Base-by-base conservation (phyloP, 64 coral and sea anemone species). In the Pocillopora damicornis region DNA sequence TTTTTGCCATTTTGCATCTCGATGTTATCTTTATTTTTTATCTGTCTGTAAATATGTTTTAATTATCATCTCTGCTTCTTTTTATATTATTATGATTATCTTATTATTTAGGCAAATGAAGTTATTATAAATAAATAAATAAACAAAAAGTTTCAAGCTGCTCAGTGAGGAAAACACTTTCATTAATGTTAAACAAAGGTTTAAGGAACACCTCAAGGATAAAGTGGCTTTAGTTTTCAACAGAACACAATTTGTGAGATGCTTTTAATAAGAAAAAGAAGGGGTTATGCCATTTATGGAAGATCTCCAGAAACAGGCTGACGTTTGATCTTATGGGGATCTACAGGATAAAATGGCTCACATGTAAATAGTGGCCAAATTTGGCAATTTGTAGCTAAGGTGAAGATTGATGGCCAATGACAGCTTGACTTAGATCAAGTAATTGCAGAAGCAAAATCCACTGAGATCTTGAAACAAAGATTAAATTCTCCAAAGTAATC, bases 71-170 rank as follows among this genome's bases (percentile, higher is more conserved):
- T n/a, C n/a, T n/a, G n/a, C n/a, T n/a, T n/a, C n/a, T n/a, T n/a
- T n/a, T n/a, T n/a, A n/a, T n/a, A n/a, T n/a, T n/a, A n/a, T n/a
- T n/a, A n/a, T n/a, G n/a, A n/a, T n/a, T n/a, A n/a, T n/a, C n/a
- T n/a, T n/a, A n/a, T n/a, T n/a, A n/a, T n/a, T n/a, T n/a, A n/a
- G n/a, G n/a, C n/a, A n/a, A n/a, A n/a, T n/a, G n/a, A n/a, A n/a
- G n/a, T n/a, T n/a, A n/a, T n/a, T n/a, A n/a, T n/a, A n/a, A n/a
- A n/a, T n/a, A n/a, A n/a, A n/a, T n/a, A n/a, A n/a, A n/a, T n/a
- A n/a, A n/a, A n/a, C n/a, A n/a, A n/a, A n/a, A 67, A 89, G 75
- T 15, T 89, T 79, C 78, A 89, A 79, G 20, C 42, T 89, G 67
- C n/a, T 12, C 22, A 8, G 23, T 1, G 75, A 88, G 45, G 10